Base-by-base conservation (phyloP, 2,113 vertebrate genomes). In the Petroica traversi region DNA sequence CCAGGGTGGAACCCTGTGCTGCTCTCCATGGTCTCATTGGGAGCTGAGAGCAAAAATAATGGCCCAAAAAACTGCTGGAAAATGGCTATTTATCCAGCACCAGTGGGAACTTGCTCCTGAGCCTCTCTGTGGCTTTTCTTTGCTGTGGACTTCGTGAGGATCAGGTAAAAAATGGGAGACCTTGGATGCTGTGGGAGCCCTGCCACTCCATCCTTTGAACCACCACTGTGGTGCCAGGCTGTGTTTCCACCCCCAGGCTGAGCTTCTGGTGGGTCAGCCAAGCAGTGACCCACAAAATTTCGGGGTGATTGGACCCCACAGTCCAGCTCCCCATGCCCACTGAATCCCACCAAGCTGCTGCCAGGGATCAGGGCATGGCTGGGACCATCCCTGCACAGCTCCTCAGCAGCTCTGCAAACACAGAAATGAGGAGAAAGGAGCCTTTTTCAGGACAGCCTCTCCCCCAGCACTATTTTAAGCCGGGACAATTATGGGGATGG, bases 401-500 rank as follows among this genome's bases (percentile, higher is more conserved):
- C 31, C 36, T 36, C 51, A 31, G 26, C 64, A 41, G 29, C 41
- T 52, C 71, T 83, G 45, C 40, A 72, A 75, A 48, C 0, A 63
- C 23, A 74, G 51, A 45, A 66, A 61, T 2, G n/a, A 67, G 12
- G 18, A 86, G 38, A 68, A 69, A 68, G 4, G 36, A 81, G 19
- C 4, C 52, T 67, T 75, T 45, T 12, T 8, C 12, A 40, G 49
- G 22, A 25, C 1, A 72, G 19, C 49, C 15, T 85, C 48, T 85
- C 36, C 74, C 54, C 3, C 1, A 7, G 62, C 2, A 5, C 49
- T 73, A 38, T 66, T 95, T 90, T 54, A 75, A 34, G 36, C 40
- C 1, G 1, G 15, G 33, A 15, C 6, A 4, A 6, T 48, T 19
- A 49, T 0, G 0, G 14, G 33, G 46, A 26, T 67, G 36, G 22